phyloP scores from a whole-genome alignment of 37 sponge, comb jelly and placozoan genomes.

The Haliclona indistincta region DNA sequence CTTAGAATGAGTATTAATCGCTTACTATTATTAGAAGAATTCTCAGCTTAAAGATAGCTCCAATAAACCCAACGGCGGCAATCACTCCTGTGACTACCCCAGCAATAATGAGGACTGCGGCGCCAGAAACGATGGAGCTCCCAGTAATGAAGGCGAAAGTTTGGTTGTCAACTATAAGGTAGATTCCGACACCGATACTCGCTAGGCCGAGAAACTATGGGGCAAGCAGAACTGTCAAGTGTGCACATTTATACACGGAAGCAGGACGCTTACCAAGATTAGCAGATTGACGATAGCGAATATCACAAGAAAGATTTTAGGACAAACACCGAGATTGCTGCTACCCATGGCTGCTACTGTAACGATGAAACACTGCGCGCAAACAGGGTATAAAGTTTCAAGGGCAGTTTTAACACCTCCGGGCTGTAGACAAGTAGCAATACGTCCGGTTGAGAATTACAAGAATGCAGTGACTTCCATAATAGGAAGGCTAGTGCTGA shows the following conservation, averaged over 20 bases:
- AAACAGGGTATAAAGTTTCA: too few species aligned
- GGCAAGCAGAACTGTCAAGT: background rate
- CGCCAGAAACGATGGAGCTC: constrained; percentile 34
- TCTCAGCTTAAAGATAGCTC: constrained; percentile 14
- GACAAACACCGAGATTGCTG: background rate
- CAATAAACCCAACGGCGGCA: constrained; percentile 16
- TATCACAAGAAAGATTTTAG: background rate
- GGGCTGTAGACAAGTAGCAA: too few species aligned
- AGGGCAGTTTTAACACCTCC: too few species aligned
- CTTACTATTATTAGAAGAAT: constrained; percentile 38
- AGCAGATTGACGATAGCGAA: background rate
- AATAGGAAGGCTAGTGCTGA: too few species aligned
- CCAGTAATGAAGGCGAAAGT: constrained; percentile 34
- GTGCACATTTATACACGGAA: background rate
- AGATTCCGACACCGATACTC: constrained; percentile 35
- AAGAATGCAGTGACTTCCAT: too few species aligned
- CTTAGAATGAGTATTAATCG: background rate
- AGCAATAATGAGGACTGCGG: constrained; percentile 32
- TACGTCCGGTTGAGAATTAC: too few species aligned
- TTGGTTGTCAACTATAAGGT: constrained; percentile 22
- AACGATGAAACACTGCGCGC: too few species aligned
- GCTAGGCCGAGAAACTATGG: constrained; percentile 51
- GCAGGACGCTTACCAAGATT: background rate
- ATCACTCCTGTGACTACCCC: constrained; percentile 34
- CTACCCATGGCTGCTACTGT: too few species aligned